phyloP scores from a whole-genome alignment of 2,888 invertebrate genomes.

The Cosmopolites sordidus region DNA sequence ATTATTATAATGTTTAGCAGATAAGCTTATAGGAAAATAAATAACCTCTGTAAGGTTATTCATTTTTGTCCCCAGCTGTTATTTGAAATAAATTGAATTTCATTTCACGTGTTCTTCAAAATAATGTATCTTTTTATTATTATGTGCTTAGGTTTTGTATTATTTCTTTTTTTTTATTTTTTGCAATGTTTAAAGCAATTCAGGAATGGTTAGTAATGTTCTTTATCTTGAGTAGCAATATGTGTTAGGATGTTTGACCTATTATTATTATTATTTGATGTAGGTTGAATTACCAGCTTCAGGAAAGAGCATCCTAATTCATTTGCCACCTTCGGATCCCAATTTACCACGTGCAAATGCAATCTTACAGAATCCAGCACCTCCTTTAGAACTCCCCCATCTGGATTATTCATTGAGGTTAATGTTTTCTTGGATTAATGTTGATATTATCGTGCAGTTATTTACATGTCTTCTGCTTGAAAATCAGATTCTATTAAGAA shows the following conservation, averaged over 20 bases:
- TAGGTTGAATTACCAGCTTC: conserved; percentile 67
- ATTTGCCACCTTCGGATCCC: conserved; percentile 67
- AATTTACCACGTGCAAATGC: conserved; percentile 62
- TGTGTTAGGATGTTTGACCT: no score
- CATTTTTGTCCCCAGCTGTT: not conserved
- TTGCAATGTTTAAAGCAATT: not conserved
- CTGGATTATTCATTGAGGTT: conserved; percentile 84
- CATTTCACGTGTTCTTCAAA: no score
- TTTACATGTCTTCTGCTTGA: conserved; percentile 94
- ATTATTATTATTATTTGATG: no score
- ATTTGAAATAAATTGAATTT: no score
- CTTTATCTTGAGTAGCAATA: no score
- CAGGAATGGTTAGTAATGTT: no score
- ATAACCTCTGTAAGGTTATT: not conserved
- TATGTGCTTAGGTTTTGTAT: not conserved
- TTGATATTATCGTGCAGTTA: conserved; percentile 88
- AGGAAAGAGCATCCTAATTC: conserved; percentile 79
- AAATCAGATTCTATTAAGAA: conserved; percentile 92
- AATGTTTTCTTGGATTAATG: conserved; percentile 83
- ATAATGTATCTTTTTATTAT: not conserved
- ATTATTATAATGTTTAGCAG: not conserved
- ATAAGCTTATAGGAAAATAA: not conserved
- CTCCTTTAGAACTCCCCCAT: conserved; percentile 82
- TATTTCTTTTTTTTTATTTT: not conserved
- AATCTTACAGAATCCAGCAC: conserved; percentile 72